Percentiles rank a stretch among this genome's conserved stretches.
phyloP scores from a whole-genome alignment of 1,140 invertebrate genomes.

The Ectropis grisescens region DNA sequence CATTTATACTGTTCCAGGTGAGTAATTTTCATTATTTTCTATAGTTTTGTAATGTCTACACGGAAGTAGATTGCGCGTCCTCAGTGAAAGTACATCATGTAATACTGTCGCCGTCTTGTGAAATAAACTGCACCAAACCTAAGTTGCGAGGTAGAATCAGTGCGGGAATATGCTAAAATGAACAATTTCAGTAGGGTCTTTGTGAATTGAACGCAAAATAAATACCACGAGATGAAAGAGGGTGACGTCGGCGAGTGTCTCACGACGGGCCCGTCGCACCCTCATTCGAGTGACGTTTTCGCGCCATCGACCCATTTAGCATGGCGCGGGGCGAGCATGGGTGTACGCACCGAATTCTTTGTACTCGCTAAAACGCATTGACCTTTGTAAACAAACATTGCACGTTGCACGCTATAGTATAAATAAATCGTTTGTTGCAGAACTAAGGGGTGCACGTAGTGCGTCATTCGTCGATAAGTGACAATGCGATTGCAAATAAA shows the following conservation, averaged over 20 bases:
- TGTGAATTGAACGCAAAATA: too few relatives aligned
- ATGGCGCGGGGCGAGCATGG: slow-evolving; percentile 43
- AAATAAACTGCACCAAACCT: too few relatives aligned
- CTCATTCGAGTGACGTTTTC: slow-evolving; percentile 54
- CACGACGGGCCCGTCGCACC: slow-evolving; percentile 10
- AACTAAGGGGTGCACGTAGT: slow-evolving; percentile 60
- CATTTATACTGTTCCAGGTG: slow-evolving; percentile 56
- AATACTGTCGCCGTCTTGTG: slow-evolving; percentile 62
- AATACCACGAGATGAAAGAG: too few relatives aligned
- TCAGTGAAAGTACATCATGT: slow-evolving; percentile 68
- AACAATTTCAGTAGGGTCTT: too few relatives aligned
- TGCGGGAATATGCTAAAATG: too few relatives aligned
- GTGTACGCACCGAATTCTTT: slow-evolving; percentile 39
- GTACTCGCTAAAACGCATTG: slow-evolving; percentile 43
- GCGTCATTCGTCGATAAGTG: slow-evolving; percentile 58
- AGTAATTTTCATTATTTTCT: slow-evolving; percentile 30
- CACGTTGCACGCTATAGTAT: slow-evolving; percentile 28
- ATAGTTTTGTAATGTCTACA: slow-evolving; percentile 25
- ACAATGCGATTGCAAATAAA: slow-evolving; percentile 60
- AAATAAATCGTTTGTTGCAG: slow-evolving; percentile 45
- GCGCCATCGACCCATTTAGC: slow-evolving; percentile 68
- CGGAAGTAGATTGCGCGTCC: slow-evolving; percentile 39
- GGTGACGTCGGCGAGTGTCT: too few relatives aligned
- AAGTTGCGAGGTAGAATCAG: too few relatives aligned
- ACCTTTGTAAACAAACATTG: slow-evolving; percentile 38